These are phyloP conservation scores for Montipora efflorescens DNA, from an alignment of 64 coral and sea anemone species.

Conservation along the genomic window DNA sequence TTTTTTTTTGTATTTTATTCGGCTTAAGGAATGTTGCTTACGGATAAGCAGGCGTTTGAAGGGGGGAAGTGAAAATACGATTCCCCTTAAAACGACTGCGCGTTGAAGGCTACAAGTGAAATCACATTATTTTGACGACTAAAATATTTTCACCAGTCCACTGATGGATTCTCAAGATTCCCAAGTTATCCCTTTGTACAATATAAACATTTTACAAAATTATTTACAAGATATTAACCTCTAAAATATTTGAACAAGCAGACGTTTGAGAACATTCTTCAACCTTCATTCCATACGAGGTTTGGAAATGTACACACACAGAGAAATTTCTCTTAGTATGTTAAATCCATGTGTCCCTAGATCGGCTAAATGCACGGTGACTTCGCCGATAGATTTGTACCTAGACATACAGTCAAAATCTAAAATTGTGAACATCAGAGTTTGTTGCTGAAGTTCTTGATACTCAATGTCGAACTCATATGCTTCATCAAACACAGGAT, in stretches of 20 bases:
- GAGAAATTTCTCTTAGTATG: conserved; percentile 89
- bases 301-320: conserved; percentile 90
- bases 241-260: not conserved
- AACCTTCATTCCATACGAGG: conserved; percentile 39
- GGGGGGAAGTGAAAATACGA: no score
- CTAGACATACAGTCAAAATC: conserved; percentile 92
- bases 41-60: no score
- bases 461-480: conserved; percentile 96
- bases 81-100: no score
- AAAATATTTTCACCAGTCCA: not conserved
- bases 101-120: no score
- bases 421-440: conserved; percentile 84
- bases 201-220: not conserved
- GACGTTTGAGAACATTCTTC: not conserved
- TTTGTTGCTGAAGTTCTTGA: conserved; percentile 79
- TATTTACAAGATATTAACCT: not conserved
- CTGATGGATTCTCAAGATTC: not conserved
- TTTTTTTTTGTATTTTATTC: no score
- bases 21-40: no score
- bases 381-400: conserved; percentile 83
- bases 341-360: conserved; percentile 90
- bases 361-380: conserved; percentile 73
- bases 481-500: conserved; percentile 86
- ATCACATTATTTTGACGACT: not conserved
- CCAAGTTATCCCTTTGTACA: not conserved